These are phyloP conservation scores for Drosophila greeni DNA, from an alignment of 2,888 invertebrate genomes.

Conservation along the genomic window DNA sequence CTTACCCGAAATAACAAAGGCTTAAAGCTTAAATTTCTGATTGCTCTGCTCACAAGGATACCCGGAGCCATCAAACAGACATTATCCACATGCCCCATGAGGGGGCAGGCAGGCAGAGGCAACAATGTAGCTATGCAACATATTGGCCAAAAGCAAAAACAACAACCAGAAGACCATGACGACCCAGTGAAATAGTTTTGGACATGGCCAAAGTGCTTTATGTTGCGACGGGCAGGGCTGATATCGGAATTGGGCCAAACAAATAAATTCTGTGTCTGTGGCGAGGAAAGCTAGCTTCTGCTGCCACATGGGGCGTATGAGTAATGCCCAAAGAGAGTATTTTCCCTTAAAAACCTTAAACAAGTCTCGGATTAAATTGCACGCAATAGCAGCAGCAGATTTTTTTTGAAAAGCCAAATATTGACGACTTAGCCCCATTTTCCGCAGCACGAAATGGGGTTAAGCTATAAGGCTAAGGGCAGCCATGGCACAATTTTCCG, in stretches of 20 bases:
- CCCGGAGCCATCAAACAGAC: constrained; percentile 12
- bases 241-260: constrained; percentile 33
- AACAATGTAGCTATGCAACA: constrained; percentile 31
- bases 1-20: not conserved
- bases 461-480: constrained; percentile 39
- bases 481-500: constrained; percentile 45
- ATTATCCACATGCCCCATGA: constrained; percentile 16
- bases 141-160: constrained; percentile 15
- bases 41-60: not conserved
- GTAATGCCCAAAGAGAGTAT: constrained; percentile 13
- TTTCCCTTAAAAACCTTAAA: constrained; percentile 27
- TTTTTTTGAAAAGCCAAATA: not conserved
- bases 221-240: constrained; percentile 45
- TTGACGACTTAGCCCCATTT: constrained; percentile 36
- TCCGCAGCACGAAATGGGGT: constrained; percentile 54
- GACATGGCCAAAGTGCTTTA: constrained; percentile 36
- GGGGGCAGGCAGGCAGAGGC: constrained; percentile 1
- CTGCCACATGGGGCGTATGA: constrained; percentile 27
- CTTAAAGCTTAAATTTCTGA: constrained; percentile 10
- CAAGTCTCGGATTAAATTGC: constrained; percentile 26
- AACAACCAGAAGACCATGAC: constrained; percentile 11
- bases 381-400: constrained; percentile 26
- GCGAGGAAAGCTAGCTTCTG: constrained; percentile 1
- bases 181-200: constrained; percentile 48
- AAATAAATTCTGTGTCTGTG: constrained; percentile 28